Base-by-base conservation (phyloP, 2,888 invertebrate species). In the Boloria euphrosyne region DNA sequence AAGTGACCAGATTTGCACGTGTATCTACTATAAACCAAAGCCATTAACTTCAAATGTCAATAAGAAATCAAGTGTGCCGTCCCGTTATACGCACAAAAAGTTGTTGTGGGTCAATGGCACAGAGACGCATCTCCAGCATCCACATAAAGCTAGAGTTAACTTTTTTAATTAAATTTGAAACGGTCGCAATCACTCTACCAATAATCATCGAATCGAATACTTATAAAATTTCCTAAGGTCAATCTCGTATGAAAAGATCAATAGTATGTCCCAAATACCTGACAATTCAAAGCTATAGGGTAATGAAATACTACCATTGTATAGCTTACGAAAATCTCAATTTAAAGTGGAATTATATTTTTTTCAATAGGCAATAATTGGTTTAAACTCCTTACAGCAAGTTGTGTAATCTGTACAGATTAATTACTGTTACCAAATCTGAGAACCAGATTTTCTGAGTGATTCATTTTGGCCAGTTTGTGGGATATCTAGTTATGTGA, bases 81-180 rank as follows among this genome's bases (percentile, higher is more conserved):
- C 71, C 91, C 91, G 91, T 92, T 92, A 92, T 79, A 76, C 80
- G 82, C 70, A 89, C 88, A 92, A 90, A 91, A 91, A 90, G 81
- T 80, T 79, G 85, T 82, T 88, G 84, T 91, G 73, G 91, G 91
- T 92, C 90, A 92, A 80, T 85, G 86, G 91, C 88, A 89, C 90
- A 87, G 75, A 76, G 79, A 78, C 78, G 72, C 73, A 74, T 74
- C 73, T 71, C 74, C 73, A 74, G 72, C 74, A 73, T 72, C 75
- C 73, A 70, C 73, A 76, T 75, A 73, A 76, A 74, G 73, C 73
- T 73, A 72, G 70, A 64, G 66, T 72, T 71, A 73, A 72, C 73
- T 75, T 74, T 74, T 73, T 67, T 71, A 73, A 75, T 74, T 71
- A 70, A 62, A 69, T 69, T 62, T 22, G 66, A 66, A 61, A 64